Conservation (phyloP, 1,140 invertebrate genomes). For the Geopemphigus sp. region DNA sequence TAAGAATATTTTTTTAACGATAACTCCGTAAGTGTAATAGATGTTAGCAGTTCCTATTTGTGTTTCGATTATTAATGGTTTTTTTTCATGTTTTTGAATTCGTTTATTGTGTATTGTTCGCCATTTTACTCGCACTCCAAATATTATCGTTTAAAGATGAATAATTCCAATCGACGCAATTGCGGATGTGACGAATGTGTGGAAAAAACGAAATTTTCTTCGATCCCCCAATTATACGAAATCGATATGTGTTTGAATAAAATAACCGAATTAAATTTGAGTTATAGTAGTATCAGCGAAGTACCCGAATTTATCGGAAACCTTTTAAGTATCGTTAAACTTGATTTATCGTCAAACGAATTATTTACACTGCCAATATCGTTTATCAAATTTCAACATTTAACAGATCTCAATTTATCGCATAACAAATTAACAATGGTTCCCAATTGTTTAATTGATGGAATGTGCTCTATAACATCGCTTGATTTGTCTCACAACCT, state of each 20-base stretch:
- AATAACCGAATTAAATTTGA: constrained; percentile 7
- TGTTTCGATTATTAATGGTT: too few species aligned
- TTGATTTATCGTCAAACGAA: constrained; percentile 31
- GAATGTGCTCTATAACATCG: not conserved
- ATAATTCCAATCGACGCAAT: not conserved
- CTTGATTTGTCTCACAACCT: constrained; percentile 36
- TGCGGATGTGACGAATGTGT: not conserved
- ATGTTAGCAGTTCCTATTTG: too few species aligned
- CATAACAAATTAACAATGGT: not conserved
- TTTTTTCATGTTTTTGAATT: too few species aligned
- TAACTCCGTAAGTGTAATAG: too few species aligned
- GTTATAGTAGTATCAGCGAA: not conserved
- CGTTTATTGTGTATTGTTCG: too few species aligned
- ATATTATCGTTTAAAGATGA: not conserved
- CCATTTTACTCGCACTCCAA: too few species aligned
- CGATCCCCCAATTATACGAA: not conserved
- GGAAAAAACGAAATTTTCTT: not conserved
- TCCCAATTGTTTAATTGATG: constrained; percentile 14
- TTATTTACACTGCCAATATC: not conserved
- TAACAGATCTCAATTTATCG: constrained; percentile 4
- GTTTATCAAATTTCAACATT: not conserved
- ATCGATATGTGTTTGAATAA: not conserved
- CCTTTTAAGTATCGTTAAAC: not conserved
- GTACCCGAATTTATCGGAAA: not conserved
- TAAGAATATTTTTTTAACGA: too few species aligned